Base-by-base conservation (phyloP, 1,140 invertebrate genomes). In the Agraylea sexmaculata region DNA sequence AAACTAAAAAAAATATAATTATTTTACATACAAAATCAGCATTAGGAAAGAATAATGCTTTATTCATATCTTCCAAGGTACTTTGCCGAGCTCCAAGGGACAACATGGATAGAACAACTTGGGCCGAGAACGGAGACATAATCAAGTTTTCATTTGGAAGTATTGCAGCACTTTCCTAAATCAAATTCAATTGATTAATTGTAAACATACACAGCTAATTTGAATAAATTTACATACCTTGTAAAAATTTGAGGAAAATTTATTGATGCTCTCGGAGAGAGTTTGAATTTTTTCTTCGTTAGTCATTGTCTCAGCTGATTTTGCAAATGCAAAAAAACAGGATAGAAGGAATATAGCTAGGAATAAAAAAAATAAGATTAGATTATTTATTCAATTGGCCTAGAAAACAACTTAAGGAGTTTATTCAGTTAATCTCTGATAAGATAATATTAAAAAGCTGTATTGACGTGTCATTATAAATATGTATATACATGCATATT, bases 111-210 rank as follows among this genome's bases (percentile, higher is more conserved):
- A 78, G 52, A 13, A 70, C 64, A 15, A 66, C 65, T 23, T 71
- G 53, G 21, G 74, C 57, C 28, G 73, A 78, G 23, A 74, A 58
- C 3, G 75, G 71, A 3, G 75, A 78, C 47, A 64, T 63, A 25
- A 77, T 57, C 2, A 75, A 37, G 54, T 76, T 79, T 23, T 60
- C 42, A 18, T 52, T 37, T 3, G 56, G 53, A 6, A 43, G 50
- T 8, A 30, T 43, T 27, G 52, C 18, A 11, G 51, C 43, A 10
- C 46, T 39, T 40, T 52, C 43, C 59, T 61, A 40, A 29, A n/a
- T n/a, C n/a, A n/a, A n/a, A n/a, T n/a, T n/a, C n/a, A n/a, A n/a
- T n/a, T n/a, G n/a, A n/a, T n/a, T n/a, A n/a, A n/a, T n/a, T n/a
- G n/a, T n/a, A n/a, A n/a, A n/a, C n/a, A n/a, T n/a, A n/a, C n/a